Evolutionary conservation across 1,140 invertebrate genomes (phyloP).

Genomic region (Drosophila saltans): DNA sequence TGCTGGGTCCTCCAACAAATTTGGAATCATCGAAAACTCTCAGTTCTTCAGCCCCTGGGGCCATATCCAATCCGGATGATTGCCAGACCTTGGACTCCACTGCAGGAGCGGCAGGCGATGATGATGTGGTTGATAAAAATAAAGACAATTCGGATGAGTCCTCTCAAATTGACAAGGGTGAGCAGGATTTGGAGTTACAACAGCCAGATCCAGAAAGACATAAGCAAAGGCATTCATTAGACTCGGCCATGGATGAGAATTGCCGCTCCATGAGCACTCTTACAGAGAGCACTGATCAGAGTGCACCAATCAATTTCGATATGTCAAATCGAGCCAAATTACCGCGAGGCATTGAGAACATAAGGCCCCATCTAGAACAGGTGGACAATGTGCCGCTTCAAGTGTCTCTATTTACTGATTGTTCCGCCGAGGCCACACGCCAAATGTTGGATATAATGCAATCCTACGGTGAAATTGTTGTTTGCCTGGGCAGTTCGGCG

Average conservation of each 20-base stretch:
- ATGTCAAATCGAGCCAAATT: conserved; percentile 97
- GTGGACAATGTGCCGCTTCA: conserved; percentile 98
- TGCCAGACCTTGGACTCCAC: conserved; percentile 38
- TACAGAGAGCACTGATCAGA: conserved; percentile 94
- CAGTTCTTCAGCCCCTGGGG: conserved; percentile 92
- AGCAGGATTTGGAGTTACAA: conserved; percentile 23
- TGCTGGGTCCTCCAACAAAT: conserved; percentile 82
- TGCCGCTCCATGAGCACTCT: conserved; percentile 92
- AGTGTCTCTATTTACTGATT: conserved; percentile 98
- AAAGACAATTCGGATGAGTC: conserved; percentile 32
- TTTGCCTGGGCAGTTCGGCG: conserved; percentile 94
- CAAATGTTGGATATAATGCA: conserved; percentile 98
- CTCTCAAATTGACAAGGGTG: not conserved
- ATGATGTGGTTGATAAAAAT: conserved; percentile 18
- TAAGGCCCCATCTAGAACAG: conserved; percentile 96
- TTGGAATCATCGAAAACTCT: conserved; percentile 89
- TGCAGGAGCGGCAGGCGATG: conserved; percentile 1
- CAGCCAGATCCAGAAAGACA: conserved; percentile 38
- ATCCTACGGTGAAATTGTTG: conserved; percentile 95
- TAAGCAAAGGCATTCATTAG: conserved; percentile 75
- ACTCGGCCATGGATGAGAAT: conserved; percentile 86
- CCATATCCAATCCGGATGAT: conserved; percentile 90
- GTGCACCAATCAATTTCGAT: conserved; percentile 94
- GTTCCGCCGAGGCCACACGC: conserved; percentile 92
- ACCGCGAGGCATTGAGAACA: conserved; percentile 98